Base-by-base conservation (phyloP, 2,888 invertebrate genomes). In the Lingula anatina region DNA sequence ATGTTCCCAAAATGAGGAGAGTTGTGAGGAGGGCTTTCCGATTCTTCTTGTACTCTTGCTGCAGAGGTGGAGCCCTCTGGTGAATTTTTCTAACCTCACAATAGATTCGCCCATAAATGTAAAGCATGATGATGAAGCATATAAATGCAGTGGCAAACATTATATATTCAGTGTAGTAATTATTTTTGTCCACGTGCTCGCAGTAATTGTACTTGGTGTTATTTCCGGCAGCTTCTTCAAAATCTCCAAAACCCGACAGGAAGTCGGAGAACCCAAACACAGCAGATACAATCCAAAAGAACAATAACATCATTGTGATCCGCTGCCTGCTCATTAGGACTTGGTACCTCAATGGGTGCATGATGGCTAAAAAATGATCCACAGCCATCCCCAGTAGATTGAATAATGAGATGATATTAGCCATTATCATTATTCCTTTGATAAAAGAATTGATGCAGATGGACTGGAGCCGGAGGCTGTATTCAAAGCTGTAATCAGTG, bases 21-120 rank as follows among this genome's bases (percentile, higher is more conserved):
- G 68, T 69, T 2, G 70, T 68, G 5, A 64, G 44, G n/a, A 68
- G 46, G 5, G 66, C 66, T 28, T 68, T 66, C 3, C 57, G 56
- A 50, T 64, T 66, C 7, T 64, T 59, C 24, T 53, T 40, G 5
- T 56, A 54, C 41, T 64, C 61, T 37, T 60, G 50, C 5, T 54
- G 55, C 21, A 54, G 38, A 15, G 43, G 44, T 7, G 51, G 51
- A 27, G 51, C 51, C 24, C 49, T 44, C 21, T 42, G 27, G 18
- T 59, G 55, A 2, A 61, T 51, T 40, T 43, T 45, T 12, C 57
- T 47, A 1, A 68, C 64, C 40, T 63, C 64, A 41, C 55, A 46
- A 49, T 61, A 66, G 39, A 70, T 67, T 5, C 63, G 45, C 4
- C 57, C 40, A 53, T 71, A 70, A 7, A 66, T 61, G 51, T 55